A percentile compares a stretch with the other conserved stretches of the same genome.
phyloP scores from a whole-genome alignment of 2,113 vertebrate species.

The Pluvialis apricaria region DNA sequence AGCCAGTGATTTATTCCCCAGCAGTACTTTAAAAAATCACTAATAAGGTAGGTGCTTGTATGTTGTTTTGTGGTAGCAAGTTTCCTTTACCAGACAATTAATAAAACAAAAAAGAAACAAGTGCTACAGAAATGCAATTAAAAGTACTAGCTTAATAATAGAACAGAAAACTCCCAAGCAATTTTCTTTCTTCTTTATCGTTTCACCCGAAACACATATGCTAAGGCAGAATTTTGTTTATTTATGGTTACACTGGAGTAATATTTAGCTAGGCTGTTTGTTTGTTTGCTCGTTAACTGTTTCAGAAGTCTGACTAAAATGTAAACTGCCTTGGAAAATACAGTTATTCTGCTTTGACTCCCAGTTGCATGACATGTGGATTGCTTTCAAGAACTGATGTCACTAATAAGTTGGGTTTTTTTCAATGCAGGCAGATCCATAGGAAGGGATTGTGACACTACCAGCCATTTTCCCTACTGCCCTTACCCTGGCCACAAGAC shows the following conservation, averaged over 20 bases:
- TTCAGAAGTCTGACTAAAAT: background rate
- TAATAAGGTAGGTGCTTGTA: background rate
- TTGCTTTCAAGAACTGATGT: background rate
- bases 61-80: background rate
- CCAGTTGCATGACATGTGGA: background rate
- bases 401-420: fast-evolving
- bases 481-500: background rate
- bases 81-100: background rate
- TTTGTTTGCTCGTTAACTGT: background rate
- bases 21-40: background rate
- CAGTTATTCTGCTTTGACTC: background rate
- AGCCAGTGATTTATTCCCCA: background rate
- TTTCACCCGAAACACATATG: background rate
- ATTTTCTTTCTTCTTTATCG: background rate
- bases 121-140: background rate
- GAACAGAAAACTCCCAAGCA: background rate
- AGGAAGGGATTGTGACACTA: background rate
- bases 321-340: background rate
- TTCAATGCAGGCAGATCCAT: background rate
- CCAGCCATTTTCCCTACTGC: background rate
- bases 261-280: background rate
- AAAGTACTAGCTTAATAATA: background rate
- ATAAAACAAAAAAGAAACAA: background rate
- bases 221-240: background rate
- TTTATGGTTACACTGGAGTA: background rate